A percentile compares a stretch with the other conserved stretches of the same genome.
Conservation (phyloP, 2,797 vertebrate genomes). For the Sternarchorhynchus goeldii region DNA sequence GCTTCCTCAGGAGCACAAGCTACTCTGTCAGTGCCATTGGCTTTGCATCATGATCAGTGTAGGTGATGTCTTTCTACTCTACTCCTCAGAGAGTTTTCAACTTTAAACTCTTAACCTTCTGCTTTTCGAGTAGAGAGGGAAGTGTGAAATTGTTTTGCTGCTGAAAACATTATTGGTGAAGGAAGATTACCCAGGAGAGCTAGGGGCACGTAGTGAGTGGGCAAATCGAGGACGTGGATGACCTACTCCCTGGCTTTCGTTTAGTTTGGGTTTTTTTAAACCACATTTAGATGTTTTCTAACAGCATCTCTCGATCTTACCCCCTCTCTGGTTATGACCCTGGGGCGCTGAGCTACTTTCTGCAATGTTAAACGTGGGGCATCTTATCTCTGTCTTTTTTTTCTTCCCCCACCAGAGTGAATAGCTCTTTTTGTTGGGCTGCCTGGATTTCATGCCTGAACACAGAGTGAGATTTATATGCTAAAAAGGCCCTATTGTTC, state of each 20-base stretch:
- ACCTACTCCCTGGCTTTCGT: slow-evolving; percentile 28
- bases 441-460: slow-evolving; percentile 72
- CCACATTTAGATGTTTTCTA: slow-evolving; percentile 39
- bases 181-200: slow-evolving; percentile 21
- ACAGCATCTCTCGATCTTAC: slow-evolving; percentile 48
- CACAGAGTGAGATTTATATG: slow-evolving; percentile 67
- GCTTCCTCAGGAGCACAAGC: slow-evolving; percentile 11
- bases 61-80: slow-evolving; percentile 15
- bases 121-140: slow-evolving; percentile 4
- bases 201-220: slow-evolving; percentile 6
- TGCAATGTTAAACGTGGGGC: slow-evolving; percentile 62
- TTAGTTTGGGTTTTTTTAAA: not conserved
- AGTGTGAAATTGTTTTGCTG: slow-evolving; percentile 12
- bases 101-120: slow-evolving; percentile 42
- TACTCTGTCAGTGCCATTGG: slow-evolving; percentile 21
- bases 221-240: slow-evolving; percentile 14
- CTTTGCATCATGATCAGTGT: slow-evolving; percentile 17
- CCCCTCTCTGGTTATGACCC: slow-evolving; percentile 45
- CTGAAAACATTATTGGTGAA: slow-evolving; percentile 23
- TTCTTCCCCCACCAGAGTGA: slow-evolving; percentile 65
- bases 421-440: slow-evolving; percentile 80
- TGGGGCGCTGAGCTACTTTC: slow-evolving; percentile 55
- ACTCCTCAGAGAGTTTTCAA: slow-evolving; percentile 19
- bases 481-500: slow-evolving; percentile 80
- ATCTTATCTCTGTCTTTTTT: slow-evolving; percentile 67